Evolutionary conservation across 2,888 invertebrate genomes (phyloP).

Genomic region (Sphaerophoria rueppellii): DNA sequence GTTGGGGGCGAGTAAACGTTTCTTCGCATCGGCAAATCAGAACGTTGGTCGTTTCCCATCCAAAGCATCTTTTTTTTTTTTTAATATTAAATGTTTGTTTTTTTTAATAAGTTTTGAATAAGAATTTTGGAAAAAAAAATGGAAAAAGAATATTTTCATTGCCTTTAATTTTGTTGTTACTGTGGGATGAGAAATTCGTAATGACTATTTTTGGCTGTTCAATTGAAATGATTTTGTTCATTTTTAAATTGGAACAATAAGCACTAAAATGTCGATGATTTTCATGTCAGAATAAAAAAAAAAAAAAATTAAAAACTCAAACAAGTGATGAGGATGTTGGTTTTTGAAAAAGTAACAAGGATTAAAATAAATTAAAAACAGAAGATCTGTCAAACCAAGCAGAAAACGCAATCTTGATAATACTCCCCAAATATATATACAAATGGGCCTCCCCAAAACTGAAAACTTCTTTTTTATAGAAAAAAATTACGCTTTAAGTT

Average conservation of each 20-base stretch:
- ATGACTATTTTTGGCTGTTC: background rate
- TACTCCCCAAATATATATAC: too few species aligned
- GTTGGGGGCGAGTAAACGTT: conserved; percentile 80
- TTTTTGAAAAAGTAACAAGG: too few species aligned
- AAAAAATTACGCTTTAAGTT: too few species aligned
- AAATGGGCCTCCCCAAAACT: too few species aligned
- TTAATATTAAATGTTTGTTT: conserved; percentile 28
- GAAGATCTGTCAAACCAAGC: too few species aligned
- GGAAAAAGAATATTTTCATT: conserved; percentile 55
- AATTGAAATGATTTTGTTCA: conserved; percentile 7
- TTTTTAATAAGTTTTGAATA: conserved; percentile 2
- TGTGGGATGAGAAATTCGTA: background rate
- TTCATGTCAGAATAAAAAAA: too few species aligned
- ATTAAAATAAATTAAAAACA: too few species aligned
- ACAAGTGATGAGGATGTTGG: too few species aligned
- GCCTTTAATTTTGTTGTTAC: conserved; percentile 21
- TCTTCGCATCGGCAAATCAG: conserved; percentile 75
- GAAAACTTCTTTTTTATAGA: too few species aligned
- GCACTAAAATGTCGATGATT: conserved; percentile 30
- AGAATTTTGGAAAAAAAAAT: conserved; percentile 3
- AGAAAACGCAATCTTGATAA: too few species aligned
- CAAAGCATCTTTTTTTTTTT: conserved; percentile 78
- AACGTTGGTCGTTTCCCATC: conserved; percentile 79
- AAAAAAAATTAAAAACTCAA: too few species aligned
- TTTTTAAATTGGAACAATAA: conserved; percentile 5